Percentiles rank a stretch among this genome's conserved stretches.
phyloP scores from a whole-genome alignment of 2,888 invertebrate species.

The Zaprionus lineosus region DNA sequence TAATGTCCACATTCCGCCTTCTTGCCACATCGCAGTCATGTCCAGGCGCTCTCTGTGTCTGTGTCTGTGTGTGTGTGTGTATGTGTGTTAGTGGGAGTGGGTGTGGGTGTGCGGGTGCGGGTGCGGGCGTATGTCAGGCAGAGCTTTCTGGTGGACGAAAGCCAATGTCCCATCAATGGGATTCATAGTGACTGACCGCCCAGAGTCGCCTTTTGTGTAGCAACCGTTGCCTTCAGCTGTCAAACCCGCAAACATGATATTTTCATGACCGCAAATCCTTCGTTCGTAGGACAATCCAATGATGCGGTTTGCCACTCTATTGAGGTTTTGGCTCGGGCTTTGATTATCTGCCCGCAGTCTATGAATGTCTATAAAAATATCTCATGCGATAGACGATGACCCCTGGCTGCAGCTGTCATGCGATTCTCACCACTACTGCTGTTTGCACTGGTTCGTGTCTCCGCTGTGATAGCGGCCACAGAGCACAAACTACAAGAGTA shows the following conservation, averaged over 20 bases:
- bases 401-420: slow-evolving; percentile 32
- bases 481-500: too few species aligned
- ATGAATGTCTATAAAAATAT: too few species aligned
- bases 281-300: too few species aligned
- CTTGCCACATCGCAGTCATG: slow-evolving; percentile 36
- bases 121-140: too few species aligned
- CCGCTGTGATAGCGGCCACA: slow-evolving; percentile 21
- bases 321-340: too few species aligned
- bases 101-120: neutral
- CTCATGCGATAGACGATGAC: slow-evolving; percentile 38
- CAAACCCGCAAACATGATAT: slow-evolving; percentile 16
- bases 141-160: neutral
- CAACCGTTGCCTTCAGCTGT: slow-evolving; percentile 24
- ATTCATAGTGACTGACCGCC: slow-evolving; percentile 13
- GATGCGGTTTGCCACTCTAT: slow-evolving; percentile 40
- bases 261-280: slow-evolving; percentile 5
- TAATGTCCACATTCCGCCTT: slow-evolving; percentile 13
- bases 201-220: neutral
- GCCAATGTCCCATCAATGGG: slow-evolving; percentile 9
- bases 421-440: slow-evolving; percentile 17
- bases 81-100: neutral
- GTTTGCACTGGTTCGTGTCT: slow-evolving; percentile 37
- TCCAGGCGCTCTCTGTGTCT: too few species aligned
- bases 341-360: too few species aligned
- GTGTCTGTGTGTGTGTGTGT: slow-evolving; percentile 10